Conservation (phyloP, 2,113 vertebrate genomes). For the Limnothrissa miodon region DNA sequence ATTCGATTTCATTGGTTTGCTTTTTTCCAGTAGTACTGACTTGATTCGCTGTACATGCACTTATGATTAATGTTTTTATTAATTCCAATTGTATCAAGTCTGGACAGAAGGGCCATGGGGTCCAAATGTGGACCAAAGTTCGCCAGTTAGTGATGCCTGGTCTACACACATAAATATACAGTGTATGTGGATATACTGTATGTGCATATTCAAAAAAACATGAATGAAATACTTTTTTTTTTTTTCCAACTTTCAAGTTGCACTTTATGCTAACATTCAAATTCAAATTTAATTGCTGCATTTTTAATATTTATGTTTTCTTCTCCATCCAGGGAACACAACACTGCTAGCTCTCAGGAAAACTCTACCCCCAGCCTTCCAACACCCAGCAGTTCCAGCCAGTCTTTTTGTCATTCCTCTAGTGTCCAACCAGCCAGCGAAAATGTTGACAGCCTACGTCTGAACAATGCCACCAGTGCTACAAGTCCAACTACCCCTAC, state of each 20-base stretch:
- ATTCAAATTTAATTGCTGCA: background rate
- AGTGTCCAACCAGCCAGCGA: constrained; percentile 64
- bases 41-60: too few relatives aligned
- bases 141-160: too few relatives aligned
- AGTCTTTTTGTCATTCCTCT: constrained; percentile 74
- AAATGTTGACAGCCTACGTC: constrained; percentile 66
- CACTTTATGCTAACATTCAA: background rate
- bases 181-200: too few relatives aligned
- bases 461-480: constrained; percentile 73
- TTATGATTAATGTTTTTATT: too few relatives aligned
- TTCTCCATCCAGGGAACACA: constrained; percentile 80
- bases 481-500: constrained; percentile 56
- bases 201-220: too few relatives aligned
- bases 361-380: constrained; percentile 85
- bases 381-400: constrained; percentile 68
- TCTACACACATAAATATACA: too few relatives aligned
- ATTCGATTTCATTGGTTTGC: too few relatives aligned
- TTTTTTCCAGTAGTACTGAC: too few relatives aligned
- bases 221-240: background rate
- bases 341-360: constrained; percentile 92
- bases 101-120: too few relatives aligned
- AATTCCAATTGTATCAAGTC: too few relatives aligned
- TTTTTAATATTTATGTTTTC: background rate
- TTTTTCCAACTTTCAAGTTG: too few relatives aligned
- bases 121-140: too few relatives aligned